Evolutionary conservation across 2,113 vertebrate genomes (phyloP).

Genomic region (Neogale vison): DNA sequence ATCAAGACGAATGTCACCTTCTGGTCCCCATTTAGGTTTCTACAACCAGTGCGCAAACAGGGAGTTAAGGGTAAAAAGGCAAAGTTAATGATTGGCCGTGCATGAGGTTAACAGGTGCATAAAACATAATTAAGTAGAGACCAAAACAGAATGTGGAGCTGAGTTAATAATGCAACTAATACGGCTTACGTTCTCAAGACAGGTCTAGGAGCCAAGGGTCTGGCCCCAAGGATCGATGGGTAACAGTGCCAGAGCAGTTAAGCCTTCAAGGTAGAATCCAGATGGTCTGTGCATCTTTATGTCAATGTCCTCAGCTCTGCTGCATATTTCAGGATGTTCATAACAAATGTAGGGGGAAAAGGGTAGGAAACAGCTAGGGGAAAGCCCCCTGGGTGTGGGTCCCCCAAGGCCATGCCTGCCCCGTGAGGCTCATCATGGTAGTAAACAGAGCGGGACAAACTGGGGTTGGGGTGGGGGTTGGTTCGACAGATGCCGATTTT

Average conservation of each 20-base stretch:
- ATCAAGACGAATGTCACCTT: not conserved
- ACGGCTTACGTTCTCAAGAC: not conserved
- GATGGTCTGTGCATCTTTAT: rapidly evolving
- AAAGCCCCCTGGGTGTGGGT: not conserved
- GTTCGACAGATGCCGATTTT: not conserved
- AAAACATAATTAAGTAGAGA: not conserved
- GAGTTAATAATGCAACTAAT: not conserved
- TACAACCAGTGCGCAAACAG: not conserved
- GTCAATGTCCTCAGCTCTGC: not conserved
- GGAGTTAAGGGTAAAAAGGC: not conserved
- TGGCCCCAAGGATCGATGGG: not conserved
- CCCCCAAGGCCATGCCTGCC: not conserved
- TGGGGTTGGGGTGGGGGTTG: not conserved
- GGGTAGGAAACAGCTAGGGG: not conserved
- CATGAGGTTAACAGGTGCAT: not conserved
- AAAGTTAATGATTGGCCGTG: not conserved
- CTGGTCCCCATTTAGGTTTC: not conserved
- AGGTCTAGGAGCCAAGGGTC: not conserved
- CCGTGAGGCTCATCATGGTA: rapidly evolving
- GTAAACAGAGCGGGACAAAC: not conserved
- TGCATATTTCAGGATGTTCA: not conserved
- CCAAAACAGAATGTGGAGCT: not conserved
- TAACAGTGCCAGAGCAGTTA: too few relatives aligned
- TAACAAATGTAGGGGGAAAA: not conserved
- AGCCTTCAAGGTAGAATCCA: not conserved